phyloP scores from a whole-genome alignment of 2,797 vertebrate species.

The Yasuhikotakia modesta region DNA sequence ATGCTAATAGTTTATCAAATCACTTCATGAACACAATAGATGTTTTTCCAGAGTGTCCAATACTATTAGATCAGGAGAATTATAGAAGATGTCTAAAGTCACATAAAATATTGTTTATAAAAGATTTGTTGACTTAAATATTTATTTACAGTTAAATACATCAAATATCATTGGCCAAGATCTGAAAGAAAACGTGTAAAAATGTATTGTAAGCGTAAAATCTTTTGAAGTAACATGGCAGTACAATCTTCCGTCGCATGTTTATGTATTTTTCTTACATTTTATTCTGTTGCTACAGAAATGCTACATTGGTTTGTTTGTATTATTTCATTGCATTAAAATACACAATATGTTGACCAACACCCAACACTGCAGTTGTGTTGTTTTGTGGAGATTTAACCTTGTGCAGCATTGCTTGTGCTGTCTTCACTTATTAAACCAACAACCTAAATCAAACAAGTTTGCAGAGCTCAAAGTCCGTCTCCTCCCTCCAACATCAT shows the following conservation, averaged over 20 bases:
- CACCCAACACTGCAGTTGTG: neutral
- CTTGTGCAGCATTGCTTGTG: neutral
- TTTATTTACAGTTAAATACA: no score
- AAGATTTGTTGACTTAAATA: no score
- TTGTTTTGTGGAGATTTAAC: neutral
- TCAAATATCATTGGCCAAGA: no score
- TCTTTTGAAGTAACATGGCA: neutral
- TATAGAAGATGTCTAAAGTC: neutral
- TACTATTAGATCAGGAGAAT: neutral
- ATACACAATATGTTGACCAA: neutral
- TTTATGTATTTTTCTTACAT: neutral
- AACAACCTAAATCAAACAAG: constrained; percentile 8
- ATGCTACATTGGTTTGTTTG: neutral
- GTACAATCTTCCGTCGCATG: neutral
- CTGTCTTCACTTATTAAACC: neutral
- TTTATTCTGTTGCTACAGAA: constrained; percentile 1
- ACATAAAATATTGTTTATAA: no score
- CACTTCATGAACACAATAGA: constrained; percentile 13
- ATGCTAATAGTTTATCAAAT: constrained; percentile 1
- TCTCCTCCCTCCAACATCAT: neutral
- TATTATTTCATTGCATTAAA: neutral
- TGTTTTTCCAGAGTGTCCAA: constrained; percentile 7
- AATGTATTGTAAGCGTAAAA: neutral
- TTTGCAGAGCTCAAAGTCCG: constrained; percentile 16
- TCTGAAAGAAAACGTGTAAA: neutral